These are phyloP conservation scores for Lasioglossum pauxillum DNA, from an alignment of 2,888 invertebrate species.

Conservation along the genomic window DNA sequence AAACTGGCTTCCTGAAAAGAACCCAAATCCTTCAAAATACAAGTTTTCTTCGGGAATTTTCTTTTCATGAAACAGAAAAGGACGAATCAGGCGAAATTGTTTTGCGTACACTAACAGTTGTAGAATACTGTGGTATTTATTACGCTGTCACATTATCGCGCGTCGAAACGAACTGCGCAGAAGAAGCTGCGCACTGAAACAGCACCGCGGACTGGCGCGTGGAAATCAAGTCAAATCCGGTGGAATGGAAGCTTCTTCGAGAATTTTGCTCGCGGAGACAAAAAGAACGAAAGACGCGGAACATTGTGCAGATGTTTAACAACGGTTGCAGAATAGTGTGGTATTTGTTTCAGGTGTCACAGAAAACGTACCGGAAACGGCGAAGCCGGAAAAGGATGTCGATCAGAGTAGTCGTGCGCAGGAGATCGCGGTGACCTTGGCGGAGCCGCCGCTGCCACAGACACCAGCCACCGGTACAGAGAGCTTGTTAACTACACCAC, in stretches of 20 bases:
- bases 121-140: no score
- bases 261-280: background rate
- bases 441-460: conserved; percentile 75
- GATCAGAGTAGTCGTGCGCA: conserved; percentile 81
- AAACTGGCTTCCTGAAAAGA: background rate
- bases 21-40: background rate
- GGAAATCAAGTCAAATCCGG: background rate
- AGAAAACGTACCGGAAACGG: conserved; percentile 30
- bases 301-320: background rate
- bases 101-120: no score
- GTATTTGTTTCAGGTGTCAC: conserved; percentile 51
- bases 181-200: background rate
- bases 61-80: no score
- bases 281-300: background rate
- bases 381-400: conserved; percentile 32
- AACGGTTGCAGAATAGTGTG: background rate
- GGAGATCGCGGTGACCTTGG: conserved; percentile 79
- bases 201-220: background rate
- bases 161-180: background rate
- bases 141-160: no score
- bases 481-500: conserved; percentile 55
- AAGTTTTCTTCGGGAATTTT: no score
- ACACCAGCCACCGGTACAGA: conserved; percentile 73
- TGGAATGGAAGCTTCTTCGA: background rate
- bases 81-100: no score